Evolutionary conservation across 2,797 vertebrate species (phyloP), one percentile per base, ranked within the genome.

Genomic region (Linurgus olivaceus): DNA sequence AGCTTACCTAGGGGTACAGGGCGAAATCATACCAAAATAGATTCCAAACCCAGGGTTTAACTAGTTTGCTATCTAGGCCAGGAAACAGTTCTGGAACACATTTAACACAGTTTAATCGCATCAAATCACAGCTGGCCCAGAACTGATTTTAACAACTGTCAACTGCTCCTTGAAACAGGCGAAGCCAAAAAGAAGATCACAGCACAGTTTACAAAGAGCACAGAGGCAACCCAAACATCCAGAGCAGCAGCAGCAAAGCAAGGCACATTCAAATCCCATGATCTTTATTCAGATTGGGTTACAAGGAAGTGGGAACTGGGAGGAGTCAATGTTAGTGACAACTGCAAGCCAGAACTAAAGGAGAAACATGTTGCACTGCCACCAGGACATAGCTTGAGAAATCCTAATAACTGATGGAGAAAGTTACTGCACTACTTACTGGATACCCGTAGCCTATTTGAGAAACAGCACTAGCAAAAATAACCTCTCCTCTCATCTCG

Each of bases 221-320:
- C 6, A 10, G 88, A 79, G n/a, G 81, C 71, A 74, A 82, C 73
- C 66, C 72, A 58, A 89, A 86, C 68, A 57, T 11, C 28, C 50
- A 68, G 57, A 90, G 75, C 42, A 85, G 65, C 35, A 67, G 72
- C 67, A 87, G 77, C 6, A 78, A 88, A 77, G 90, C 48, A 84
- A 89, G 35, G 61, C 82, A 80, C 82, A 75, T 92, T 94, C 76
- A 86, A 95, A 96, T 58, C 94, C 91, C 94, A 95, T 72, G 93
- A 96, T 93, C 96, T 94, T 91, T 89, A 92, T 88, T 93, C 95
- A 97, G 95, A 95, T 76, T 95, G 93, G 95, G 87, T 96, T 97
- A 93, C 91, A 78, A 94, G 66, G 78, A 96, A 97, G 91, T 63
- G 89, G 65, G 82, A 93, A 86, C 54, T 71, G 91, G 95, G 73